A percentile compares a stretch with the other conserved stretches of the same genome.
These are phyloP conservation scores for Encarsia formosa DNA, from an alignment of 2,888 invertebrate genomes.

Conservation along the genomic window DNA sequence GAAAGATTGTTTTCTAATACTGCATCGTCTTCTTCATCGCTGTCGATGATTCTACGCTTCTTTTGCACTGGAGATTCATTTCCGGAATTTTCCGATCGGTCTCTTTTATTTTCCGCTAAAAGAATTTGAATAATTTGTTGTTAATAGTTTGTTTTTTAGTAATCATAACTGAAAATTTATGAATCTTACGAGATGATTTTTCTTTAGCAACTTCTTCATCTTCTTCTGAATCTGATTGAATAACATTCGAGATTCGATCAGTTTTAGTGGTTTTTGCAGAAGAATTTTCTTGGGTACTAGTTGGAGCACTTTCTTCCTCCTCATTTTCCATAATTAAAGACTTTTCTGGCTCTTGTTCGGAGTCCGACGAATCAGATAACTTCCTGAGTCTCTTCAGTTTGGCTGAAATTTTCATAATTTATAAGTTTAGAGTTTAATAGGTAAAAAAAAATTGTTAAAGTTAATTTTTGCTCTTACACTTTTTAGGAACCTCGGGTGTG, in stretches of 20 bases:
- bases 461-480: too few species aligned
- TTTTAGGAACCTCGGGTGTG: too few species aligned
- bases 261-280: slow-evolving; percentile 17
- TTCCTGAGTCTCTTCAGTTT: slow-evolving; percentile 22
- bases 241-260: slow-evolving; percentile 15
- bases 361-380: slow-evolving; percentile 33
- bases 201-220: slow-evolving; percentile 25
- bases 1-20: slow-evolving; percentile 16
- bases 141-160: not conserved
- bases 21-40: slow-evolving; percentile 41
- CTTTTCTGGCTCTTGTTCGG: slow-evolving; percentile 28
- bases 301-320: not conserved
- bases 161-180: not conserved
- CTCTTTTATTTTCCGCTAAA: slow-evolving; percentile 39
- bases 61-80: slow-evolving; percentile 36
- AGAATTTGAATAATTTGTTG: not conserved
- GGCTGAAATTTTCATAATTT: not conserved
- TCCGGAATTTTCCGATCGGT: slow-evolving; percentile 37
- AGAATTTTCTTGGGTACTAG: too few species aligned
- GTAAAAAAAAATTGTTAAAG: too few species aligned
- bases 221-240: slow-evolving; percentile 23
- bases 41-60: slow-evolving; percentile 44
- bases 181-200: slow-evolving; percentile 1
- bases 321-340: not conserved
- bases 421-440: too few species aligned